A percentile compares a stretch with the other conserved stretches of the same genome.
Conservation (phyloP, 2,113 vertebrate species). For the Corythornis cristatus region DNA sequence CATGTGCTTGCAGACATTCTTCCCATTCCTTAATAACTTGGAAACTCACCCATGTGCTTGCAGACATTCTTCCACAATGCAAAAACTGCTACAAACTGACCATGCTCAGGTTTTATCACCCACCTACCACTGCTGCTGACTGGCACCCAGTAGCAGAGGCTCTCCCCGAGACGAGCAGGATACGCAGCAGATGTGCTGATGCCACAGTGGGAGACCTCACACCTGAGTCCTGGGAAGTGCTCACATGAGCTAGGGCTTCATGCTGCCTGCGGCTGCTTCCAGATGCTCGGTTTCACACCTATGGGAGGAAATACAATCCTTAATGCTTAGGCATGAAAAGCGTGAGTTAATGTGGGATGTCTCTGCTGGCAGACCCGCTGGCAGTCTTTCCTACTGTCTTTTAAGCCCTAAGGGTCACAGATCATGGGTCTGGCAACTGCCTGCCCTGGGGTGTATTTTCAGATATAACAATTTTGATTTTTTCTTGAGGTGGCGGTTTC, state of each 20-base stretch:
- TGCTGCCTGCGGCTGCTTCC: neutral
- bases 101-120: accelerated
- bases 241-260: accelerated
- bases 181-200: accelerated
- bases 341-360: accelerated
- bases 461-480: neutral
- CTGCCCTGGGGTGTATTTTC: neutral
- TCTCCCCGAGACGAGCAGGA: neutral
- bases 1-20: neutral
- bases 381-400: neutral
- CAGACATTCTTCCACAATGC: neutral
- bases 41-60: accelerated
- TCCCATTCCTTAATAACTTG: neutral
- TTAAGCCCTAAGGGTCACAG: neutral
- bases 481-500: neutral
- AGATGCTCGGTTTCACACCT: neutral
- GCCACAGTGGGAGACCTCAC: accelerated
- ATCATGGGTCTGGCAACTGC: neutral
- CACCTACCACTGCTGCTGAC: accelerated
- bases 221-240: accelerated
- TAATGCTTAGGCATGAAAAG: neutral
- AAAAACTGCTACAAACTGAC: neutral
- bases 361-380: neutral
- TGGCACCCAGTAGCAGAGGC: neutral
- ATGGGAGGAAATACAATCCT: neutral